Evolutionary conservation across 2,113 vertebrate genomes (phyloP).

Genomic region (Oncorhynchus tshawytscha): DNA sequence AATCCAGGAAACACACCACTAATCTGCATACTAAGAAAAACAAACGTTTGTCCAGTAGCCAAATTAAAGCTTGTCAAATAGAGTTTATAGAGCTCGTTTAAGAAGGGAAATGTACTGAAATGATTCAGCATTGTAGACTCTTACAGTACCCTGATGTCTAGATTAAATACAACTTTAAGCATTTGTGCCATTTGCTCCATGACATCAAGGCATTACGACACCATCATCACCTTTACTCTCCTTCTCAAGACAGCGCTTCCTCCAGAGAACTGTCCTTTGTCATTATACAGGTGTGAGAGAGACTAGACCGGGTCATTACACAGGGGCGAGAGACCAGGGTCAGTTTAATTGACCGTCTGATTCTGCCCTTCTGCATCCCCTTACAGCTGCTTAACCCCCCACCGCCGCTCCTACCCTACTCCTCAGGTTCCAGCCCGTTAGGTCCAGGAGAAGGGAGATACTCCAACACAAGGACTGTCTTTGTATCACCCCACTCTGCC

Average conservation of each 20-base stretch:
- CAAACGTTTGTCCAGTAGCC: neutral
- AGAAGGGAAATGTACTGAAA: neutral
- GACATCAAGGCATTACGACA: too few species aligned
- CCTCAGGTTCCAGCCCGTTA: slow-evolving; percentile 45
- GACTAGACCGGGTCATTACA: slow-evolving; percentile 27
- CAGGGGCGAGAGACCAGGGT: slow-evolving; percentile 54
- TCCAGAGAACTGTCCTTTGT: neutral
- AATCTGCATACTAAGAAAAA: neutral
- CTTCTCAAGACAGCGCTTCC: too few species aligned
- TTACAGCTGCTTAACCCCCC: slow-evolving; percentile 24
- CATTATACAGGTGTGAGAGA: slow-evolving; percentile 55
- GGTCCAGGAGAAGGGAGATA: slow-evolving; percentile 35
- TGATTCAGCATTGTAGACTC: neutral
- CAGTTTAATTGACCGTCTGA: slow-evolving; percentile 63
- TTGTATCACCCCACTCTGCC: slow-evolving; percentile 60
- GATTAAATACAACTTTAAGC: too few species aligned
- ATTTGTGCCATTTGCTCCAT: too few species aligned
- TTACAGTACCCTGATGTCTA: neutral
- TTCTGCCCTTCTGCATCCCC: slow-evolving; percentile 37
- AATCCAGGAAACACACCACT: too few species aligned
- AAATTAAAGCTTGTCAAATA: neutral
- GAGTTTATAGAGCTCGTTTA: neutral
- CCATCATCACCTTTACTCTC: too few species aligned
- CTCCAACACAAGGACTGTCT: slow-evolving; percentile 57
- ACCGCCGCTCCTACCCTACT: slow-evolving; percentile 35